Percentiles rank a stretch among this genome's conserved stretches.
Evolutionary conservation across 1,140 invertebrate genomes (phyloP).

Genomic region (Brachionus rotundiformis): DNA sequence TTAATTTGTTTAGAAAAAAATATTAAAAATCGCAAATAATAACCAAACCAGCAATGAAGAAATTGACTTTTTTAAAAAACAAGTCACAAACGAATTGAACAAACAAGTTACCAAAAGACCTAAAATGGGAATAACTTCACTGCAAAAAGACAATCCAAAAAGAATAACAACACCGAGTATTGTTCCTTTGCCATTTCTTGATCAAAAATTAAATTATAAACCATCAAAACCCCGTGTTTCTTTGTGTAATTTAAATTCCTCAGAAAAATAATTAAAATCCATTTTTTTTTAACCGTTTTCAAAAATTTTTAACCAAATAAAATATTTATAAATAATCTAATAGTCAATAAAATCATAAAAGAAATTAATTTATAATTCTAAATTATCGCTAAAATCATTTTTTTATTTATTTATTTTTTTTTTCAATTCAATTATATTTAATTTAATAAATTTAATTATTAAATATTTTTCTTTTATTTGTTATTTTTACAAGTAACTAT

Average conservation of each 20-base stretch:
- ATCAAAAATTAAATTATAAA: background rate
- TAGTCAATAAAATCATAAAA: too few species aligned
- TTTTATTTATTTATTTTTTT: too few species aligned
- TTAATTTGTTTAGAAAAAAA: background rate
- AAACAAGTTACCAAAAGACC: background rate
- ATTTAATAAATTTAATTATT: too few species aligned
- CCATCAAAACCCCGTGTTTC: background rate
- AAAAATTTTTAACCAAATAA: too few species aligned
- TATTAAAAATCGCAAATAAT: background rate
- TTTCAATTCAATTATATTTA: too few species aligned
- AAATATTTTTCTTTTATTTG: too few species aligned
- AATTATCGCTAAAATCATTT: too few species aligned
- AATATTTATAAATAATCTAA: too few species aligned
- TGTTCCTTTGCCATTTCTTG: background rate
- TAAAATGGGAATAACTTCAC: background rate
- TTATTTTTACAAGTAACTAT: too few species aligned
- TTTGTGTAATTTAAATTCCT: background rate
- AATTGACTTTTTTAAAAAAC: background rate
- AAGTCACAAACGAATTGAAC: background rate
- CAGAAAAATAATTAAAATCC: too few species aligned
- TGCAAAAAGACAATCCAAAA: background rate
- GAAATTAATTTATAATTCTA: too few species aligned
- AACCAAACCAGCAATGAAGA: background rate
- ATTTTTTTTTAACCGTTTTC: too few species aligned
- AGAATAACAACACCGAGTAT: background rate